phyloP scores from a whole-genome alignment of 2,888 invertebrate species.

The Ormyrus labotus region DNA sequence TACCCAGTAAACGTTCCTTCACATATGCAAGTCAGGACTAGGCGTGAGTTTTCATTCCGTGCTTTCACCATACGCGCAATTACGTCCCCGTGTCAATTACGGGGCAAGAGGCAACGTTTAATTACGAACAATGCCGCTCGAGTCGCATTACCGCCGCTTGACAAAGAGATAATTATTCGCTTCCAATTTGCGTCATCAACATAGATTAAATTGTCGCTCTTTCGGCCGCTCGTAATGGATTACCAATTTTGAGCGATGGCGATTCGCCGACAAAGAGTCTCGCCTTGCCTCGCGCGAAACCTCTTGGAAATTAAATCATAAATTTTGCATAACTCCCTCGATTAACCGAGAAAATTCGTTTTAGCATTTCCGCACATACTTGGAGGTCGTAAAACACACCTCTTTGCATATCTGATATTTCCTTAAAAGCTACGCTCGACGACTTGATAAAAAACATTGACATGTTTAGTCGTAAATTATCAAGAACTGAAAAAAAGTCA shows the following conservation, averaged over 20 bases:
- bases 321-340: constrained; percentile 16
- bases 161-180: constrained; percentile 63
- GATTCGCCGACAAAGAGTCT: too few relatives aligned
- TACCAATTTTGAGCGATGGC: constrained; percentile 12
- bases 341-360: not conserved
- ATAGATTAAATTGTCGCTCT: constrained; percentile 35
- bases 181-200: constrained; percentile 58
- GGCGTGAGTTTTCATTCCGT: constrained; percentile 25
- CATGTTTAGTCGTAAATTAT: not conserved
- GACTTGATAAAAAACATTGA: too few relatives aligned
- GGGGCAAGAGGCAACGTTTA: constrained; percentile 62
- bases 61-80: constrained; percentile 43
- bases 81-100: constrained; percentile 63
- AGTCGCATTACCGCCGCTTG: constrained; percentile 53
- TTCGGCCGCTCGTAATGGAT: not conserved
- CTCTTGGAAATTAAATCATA: constrained; percentile 18
- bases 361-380: too few relatives aligned
- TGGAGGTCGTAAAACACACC: too few relatives aligned
- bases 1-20: too few relatives aligned
- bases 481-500: too few relatives aligned
- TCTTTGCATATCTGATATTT: too few relatives aligned
- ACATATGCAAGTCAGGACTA: not conserved
- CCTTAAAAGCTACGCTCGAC: too few relatives aligned
- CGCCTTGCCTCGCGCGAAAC: too few relatives aligned
- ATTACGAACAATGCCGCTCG: constrained; percentile 65